Evolutionary conservation across 2,113 vertebrate genomes (phyloP).

Genomic region (Lates calcarifer): DNA sequence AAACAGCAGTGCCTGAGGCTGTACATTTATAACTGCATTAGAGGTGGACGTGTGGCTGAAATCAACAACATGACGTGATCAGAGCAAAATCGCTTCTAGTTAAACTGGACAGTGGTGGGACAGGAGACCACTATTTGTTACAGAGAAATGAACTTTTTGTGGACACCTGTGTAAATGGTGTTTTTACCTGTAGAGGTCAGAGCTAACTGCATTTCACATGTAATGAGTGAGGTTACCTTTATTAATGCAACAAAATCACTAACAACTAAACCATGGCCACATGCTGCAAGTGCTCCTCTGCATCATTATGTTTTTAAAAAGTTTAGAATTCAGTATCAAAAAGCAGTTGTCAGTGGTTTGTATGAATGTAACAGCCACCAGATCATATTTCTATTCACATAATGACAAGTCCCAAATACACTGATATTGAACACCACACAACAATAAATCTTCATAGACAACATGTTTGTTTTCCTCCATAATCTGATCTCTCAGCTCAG

Average conservation of each 20-base stretch:
- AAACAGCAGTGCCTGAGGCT: slow-evolving; percentile 31
- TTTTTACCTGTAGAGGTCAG: too few relatives aligned
- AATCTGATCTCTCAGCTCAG: too few relatives aligned
- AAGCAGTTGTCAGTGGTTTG: too few relatives aligned
- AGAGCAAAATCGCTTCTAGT: slow-evolving; percentile 1
- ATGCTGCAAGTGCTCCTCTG: background rate
- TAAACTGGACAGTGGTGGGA: background rate
- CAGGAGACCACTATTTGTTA: background rate
- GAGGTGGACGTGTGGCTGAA: slow-evolving; percentile 13
- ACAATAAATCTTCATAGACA: too few relatives aligned
- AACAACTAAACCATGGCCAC: background rate
- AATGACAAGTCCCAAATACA: too few relatives aligned
- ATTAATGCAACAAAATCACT: background rate
- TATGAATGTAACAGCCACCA: too few relatives aligned
- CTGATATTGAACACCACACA: too few relatives aligned
- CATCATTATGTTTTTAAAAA: slow-evolving; percentile 1
- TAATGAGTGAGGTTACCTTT: too few relatives aligned
- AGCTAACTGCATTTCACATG: too few relatives aligned
- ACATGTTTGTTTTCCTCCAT: too few relatives aligned
- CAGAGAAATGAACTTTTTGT: background rate
- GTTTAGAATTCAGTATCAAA: background rate
- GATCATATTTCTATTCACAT: too few relatives aligned
- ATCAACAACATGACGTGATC: slow-evolving; percentile 1
- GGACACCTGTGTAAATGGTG: background rate
- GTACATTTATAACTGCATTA: slow-evolving; percentile 50